These are phyloP conservation scores for Brachymystax lenok DNA, from an alignment of 2,797 vertebrate genomes.

Conservation along the genomic window DNA sequence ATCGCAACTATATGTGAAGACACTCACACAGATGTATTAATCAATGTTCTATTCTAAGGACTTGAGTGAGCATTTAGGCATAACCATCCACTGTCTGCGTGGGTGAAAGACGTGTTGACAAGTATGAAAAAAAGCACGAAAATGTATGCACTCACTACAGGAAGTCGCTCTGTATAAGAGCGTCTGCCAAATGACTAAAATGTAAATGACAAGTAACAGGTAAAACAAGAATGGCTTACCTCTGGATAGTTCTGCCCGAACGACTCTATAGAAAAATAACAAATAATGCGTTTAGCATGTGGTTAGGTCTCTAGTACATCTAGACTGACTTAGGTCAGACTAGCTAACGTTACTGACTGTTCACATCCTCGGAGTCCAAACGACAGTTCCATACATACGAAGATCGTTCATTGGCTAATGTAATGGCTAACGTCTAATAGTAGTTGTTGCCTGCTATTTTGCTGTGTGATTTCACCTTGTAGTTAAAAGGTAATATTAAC, in stretches of 20 bases:
- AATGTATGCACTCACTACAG: not conserved
- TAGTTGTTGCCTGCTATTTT: not conserved
- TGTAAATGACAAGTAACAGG: not conserved
- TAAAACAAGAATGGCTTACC: slow-evolving; percentile 70
- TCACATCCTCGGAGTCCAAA: not conserved
- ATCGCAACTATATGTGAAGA: too few species aligned
- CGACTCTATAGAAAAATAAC: slow-evolving; percentile 80
- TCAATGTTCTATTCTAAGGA: not conserved
- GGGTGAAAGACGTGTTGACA: not conserved
- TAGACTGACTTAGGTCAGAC: too few species aligned
- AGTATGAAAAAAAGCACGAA: not conserved
- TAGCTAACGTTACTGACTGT: not conserved
- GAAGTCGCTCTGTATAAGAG: too few species aligned
- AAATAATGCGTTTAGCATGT: not conserved
- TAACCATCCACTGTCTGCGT: too few species aligned
- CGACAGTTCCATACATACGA: not conserved
- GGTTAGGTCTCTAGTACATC: too few species aligned
- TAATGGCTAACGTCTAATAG: not conserved
- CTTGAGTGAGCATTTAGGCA: too few species aligned
- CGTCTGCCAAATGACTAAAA: too few species aligned
- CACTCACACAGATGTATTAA: not conserved
- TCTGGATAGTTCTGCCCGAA: slow-evolving; percentile 99
- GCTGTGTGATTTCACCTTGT: not conserved
- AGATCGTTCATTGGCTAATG: not conserved
- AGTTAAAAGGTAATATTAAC: not conserved